Base-by-base conservation (phyloP, 2,888 invertebrate species). In the Tanypteryx hageni region DNA sequence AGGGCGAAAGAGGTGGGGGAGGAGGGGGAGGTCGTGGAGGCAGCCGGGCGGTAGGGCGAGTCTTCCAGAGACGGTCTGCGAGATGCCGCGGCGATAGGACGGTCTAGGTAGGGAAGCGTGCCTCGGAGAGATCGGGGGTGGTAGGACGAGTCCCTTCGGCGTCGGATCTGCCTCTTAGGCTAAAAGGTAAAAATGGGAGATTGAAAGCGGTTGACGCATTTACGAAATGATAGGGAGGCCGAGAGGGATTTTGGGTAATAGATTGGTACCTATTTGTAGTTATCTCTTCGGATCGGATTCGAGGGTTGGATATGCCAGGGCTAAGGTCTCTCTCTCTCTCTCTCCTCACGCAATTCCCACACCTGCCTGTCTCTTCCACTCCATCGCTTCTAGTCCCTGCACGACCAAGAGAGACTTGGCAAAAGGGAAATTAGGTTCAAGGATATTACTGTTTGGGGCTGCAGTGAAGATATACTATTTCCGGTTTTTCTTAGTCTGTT, bases 131-230 rank as follows among this genome's bases (percentile, higher is more conserved):
- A 44, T 44, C 44, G 44, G n/a, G n/a, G n/a, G n/a, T n/a, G n/a
- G 44, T 44, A 44, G 44, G 44, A 5, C 44, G 44, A 9, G 68
- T 68, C 68, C 68, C 68, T 68, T 22, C 18, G 68, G 68, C 11
- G 76, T 27, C 27, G 76, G 11, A 76, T 22, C 22, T 76, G 76
- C 27, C 76, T 76, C 76, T 76, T 76, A 76, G 27, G 76, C 27
- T 76, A 76, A 61, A 68, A 68, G 18, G 89, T 89, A 89, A 89
- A 68, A 89, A 89, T 89, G 64, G 89, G 68, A 89, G 64, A 89
- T 89, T 68, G 89, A 89, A 89, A 44, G 31, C 18, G 89, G 89
- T 31, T 86, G 27, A 61, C 22, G 86, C 61, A 31, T 83, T 61
- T 31, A 61, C 61, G 58, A 86, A 86, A 86, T 64, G 64, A 64